Evolutionary conservation across 2,113 vertebrate genomes (phyloP).

Genomic region (Ivindomyrus marchei): DNA sequence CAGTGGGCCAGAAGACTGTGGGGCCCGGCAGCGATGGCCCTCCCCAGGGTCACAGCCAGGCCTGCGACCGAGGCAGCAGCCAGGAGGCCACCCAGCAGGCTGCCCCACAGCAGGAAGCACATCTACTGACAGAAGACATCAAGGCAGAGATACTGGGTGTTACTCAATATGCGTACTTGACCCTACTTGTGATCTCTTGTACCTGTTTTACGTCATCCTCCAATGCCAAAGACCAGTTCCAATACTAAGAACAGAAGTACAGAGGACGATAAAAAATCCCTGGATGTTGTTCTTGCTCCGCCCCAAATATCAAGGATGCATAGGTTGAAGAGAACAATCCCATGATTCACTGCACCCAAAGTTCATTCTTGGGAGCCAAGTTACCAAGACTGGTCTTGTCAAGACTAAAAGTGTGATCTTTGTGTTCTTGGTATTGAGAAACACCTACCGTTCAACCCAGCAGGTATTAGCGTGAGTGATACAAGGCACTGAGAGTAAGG

Average conservation of each 20-base stretch:
- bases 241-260: not conserved
- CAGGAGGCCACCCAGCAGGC: constrained; percentile 56
- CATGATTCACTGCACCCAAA: not conserved
- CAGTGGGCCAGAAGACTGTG: constrained; percentile 69
- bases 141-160: not conserved
- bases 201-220: not conserved
- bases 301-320: not conserved
- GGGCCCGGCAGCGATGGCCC: constrained; percentile 64
- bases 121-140: constrained; percentile 49
- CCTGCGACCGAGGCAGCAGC: constrained; percentile 65
- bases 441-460: not conserved
- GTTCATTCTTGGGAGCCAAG: not conserved
- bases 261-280: not conserved
- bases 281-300: not conserved
- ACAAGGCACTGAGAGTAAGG: not conserved
- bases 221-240: not conserved
- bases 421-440: not conserved
- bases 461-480: not conserved
- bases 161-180: not conserved
- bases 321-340: not conserved
- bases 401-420: not conserved
- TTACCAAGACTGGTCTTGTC: not conserved
- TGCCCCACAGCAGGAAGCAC: constrained; percentile 62
- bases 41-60: constrained; percentile 60
- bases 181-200: not conserved